phyloP scores from a whole-genome alignment of 2,888 invertebrate genomes.

The Orchestes rusci region DNA sequence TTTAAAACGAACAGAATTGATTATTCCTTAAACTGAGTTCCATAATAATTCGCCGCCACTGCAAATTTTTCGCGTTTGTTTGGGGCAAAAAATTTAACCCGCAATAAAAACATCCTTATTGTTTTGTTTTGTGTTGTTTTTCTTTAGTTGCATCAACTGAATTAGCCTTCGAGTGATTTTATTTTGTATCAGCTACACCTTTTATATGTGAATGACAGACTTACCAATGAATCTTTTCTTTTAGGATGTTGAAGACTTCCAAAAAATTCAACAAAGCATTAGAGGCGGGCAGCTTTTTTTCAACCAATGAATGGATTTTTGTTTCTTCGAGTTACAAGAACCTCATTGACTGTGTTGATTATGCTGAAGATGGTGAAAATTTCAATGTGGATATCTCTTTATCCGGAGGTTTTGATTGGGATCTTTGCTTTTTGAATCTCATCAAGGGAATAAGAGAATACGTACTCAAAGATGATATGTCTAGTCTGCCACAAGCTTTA shows the following conservation, averaged over 20 bases:
- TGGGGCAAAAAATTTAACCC: too few relatives aligned
- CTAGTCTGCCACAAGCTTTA: constrained; percentile 57
- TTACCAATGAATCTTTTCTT: too few relatives aligned
- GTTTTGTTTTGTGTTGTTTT: too few relatives aligned
- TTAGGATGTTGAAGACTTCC: constrained; percentile 78
- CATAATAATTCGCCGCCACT: too few relatives aligned
- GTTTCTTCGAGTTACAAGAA: constrained; percentile 56
- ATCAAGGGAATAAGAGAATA: constrained; percentile 77
- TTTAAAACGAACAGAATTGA: too few relatives aligned
- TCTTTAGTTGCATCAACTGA: too few relatives aligned
- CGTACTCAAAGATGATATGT: constrained; percentile 68
- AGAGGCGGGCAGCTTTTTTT: constrained; percentile 76
- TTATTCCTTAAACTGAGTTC: too few relatives aligned
- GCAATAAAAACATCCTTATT: too few relatives aligned
- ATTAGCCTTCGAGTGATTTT: too few relatives aligned
- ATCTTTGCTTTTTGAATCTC: constrained; percentile 70
- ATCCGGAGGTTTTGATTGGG: constrained; percentile 62
- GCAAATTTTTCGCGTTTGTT: too few relatives aligned
- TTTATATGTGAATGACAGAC: too few relatives aligned
- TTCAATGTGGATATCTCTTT: constrained; percentile 59
- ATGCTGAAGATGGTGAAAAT: constrained; percentile 48
- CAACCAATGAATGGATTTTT: constrained; percentile 78
- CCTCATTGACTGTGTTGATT: constrained; percentile 49
- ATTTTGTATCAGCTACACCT: too few relatives aligned
- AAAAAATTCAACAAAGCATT: constrained; percentile 71